Evolutionary conservation across 2,888 invertebrate species (phyloP).

Genomic region (Mantis religiosa): DNA sequence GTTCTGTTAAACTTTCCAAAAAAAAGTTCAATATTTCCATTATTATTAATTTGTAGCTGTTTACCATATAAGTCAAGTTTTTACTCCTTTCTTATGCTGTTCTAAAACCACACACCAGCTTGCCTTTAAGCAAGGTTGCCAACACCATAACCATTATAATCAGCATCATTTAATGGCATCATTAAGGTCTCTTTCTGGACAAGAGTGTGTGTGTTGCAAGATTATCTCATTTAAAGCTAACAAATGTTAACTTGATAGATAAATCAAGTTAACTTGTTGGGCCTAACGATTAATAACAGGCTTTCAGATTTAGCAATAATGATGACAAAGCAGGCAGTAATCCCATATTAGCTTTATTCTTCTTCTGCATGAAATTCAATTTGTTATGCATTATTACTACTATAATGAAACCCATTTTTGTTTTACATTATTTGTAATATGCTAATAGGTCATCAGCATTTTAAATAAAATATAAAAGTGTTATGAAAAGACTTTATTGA

Average conservation of each 20-base stretch:
- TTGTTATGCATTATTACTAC: not conserved
- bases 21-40: too few species aligned
- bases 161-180: not conserved
- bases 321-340: not conserved
- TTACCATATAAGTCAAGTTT: not conserved
- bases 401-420: not conserved
- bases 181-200: not conserved
- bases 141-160: not conserved
- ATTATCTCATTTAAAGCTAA: not conserved
- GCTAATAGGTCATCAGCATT: not conserved
- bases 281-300: not conserved
- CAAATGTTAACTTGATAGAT: not conserved
- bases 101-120: not conserved
- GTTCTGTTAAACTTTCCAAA: too few species aligned
- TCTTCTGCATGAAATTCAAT: not conserved
- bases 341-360: not conserved
- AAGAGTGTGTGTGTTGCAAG: not conserved
- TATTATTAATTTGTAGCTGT: too few species aligned
- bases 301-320: not conserved
- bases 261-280: too few species aligned
- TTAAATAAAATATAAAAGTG: not conserved
- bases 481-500: not conserved
- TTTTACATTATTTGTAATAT: not conserved
- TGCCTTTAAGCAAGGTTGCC: not conserved
- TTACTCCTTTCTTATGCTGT: not conserved